Conservation (phyloP, 1,140 invertebrate genomes). For the Doryteuthis pealeii region DNA sequence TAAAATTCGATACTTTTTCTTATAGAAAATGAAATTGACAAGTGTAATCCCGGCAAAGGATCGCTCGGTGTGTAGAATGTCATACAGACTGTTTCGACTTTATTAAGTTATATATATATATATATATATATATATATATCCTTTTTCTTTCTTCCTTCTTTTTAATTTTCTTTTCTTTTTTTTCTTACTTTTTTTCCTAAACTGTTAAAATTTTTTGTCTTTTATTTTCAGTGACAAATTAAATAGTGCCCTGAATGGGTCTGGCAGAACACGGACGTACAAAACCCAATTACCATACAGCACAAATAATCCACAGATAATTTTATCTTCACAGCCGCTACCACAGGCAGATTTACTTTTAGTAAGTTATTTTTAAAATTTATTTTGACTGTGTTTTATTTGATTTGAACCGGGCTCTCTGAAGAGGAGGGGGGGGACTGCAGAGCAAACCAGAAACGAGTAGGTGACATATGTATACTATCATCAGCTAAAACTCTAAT, state of each 20-base stretch:
- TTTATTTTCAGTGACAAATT: slow-evolving; percentile 36
- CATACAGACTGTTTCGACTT: too few species aligned
- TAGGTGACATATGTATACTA: slow-evolving; percentile 18
- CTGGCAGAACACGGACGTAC: slow-evolving; percentile 36
- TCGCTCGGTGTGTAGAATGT: too few species aligned
- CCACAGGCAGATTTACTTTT: slow-evolving; percentile 63
- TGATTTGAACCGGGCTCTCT: not conserved
- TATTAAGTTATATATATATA: too few species aligned
- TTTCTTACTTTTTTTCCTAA: too few species aligned
- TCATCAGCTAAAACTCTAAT: not conserved
- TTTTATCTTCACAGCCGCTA: slow-evolving; percentile 64
- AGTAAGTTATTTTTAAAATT: slow-evolving; percentile 58
- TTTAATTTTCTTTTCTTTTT: too few species aligned
- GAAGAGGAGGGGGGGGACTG: too few species aligned
- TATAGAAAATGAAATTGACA: too few species aligned
- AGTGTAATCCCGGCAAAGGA: too few species aligned
- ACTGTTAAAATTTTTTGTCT: not conserved
- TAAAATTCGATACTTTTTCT: too few species aligned
- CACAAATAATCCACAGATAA: slow-evolving; percentile 66
- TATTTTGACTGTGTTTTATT: not conserved
- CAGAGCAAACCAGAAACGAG: too few species aligned
- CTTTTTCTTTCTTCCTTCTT: too few species aligned
- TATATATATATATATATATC: too few species aligned
- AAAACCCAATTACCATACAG: slow-evolving; percentile 61
- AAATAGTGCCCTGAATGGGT: slow-evolving; percentile 39